A percentile compares a stretch with the other conserved stretches of the same genome.
Conservation (phyloP, 1,140 invertebrate species). For the Sycophila sp. region DNA sequence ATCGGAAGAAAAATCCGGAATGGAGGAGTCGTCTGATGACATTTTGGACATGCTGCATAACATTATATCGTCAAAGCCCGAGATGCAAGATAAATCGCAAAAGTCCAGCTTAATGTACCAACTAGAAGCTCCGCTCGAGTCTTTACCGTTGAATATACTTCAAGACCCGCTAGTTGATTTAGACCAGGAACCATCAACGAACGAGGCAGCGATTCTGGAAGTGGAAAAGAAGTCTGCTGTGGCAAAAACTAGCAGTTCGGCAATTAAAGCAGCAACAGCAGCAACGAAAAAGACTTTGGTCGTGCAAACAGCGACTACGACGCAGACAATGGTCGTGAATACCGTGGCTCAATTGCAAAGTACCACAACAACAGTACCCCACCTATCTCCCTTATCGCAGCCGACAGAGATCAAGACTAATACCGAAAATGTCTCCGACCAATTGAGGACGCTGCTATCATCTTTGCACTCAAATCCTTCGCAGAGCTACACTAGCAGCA, state of each 20-base stretch:
- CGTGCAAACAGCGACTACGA: background rate
- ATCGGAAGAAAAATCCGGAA: slow-evolving; percentile 44
- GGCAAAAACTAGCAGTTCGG: background rate
- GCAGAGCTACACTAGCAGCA: slow-evolving; percentile 48
- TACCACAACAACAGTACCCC: slow-evolving; percentile 67
- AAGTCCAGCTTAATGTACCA: slow-evolving; percentile 61
- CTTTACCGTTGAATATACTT: slow-evolving; percentile 60
- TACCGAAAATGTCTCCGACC: slow-evolving; percentile 76
- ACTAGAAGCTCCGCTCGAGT: slow-evolving; percentile 58
- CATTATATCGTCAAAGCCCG: slow-evolving; percentile 67
- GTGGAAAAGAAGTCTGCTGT: background rate
- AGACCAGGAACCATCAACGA: slow-evolving; percentile 52
- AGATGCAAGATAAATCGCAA: slow-evolving; percentile 59
- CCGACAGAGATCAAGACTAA: slow-evolving; percentile 77
- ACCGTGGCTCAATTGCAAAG: slow-evolving; percentile 56
- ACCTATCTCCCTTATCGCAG: slow-evolving; percentile 76
- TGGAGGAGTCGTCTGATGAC: slow-evolving; percentile 73
- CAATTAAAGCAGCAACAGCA: background rate
- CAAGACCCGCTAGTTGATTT: slow-evolving; percentile 60
- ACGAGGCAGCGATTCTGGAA: background rate
- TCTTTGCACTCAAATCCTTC: slow-evolving; percentile 59
- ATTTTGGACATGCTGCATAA: slow-evolving; percentile 76
- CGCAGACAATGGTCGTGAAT: slow-evolving; percentile 42
- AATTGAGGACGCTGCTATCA: slow-evolving; percentile 67
- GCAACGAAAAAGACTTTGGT: slow-evolving; percentile 4